phyloP scores from a whole-genome alignment of 1,140 invertebrate genomes.

The Rhysida immarginata region DNA sequence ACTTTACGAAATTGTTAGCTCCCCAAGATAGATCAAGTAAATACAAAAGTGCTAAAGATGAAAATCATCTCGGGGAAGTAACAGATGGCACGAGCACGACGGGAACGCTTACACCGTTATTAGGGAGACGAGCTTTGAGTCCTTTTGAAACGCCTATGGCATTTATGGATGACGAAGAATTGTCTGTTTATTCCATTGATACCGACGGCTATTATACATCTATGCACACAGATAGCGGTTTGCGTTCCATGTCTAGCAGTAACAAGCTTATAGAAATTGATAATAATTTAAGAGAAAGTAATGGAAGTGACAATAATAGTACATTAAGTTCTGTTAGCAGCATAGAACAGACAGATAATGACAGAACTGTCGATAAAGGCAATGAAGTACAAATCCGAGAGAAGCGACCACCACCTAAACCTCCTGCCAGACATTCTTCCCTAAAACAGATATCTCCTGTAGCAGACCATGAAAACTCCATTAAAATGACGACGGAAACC shows the following conservation, averaged over 20 bases:
- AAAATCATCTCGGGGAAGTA: too few relatives aligned
- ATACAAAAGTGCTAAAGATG: too few relatives aligned
- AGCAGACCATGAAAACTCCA: neutral
- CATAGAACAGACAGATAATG: conserved; percentile 6
- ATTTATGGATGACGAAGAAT: conserved; percentile 67
- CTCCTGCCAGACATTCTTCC: conserved; percentile 10
- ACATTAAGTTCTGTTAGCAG: conserved; percentile 7
- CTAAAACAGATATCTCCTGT: neutral
- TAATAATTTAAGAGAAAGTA: too few relatives aligned
- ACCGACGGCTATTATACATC: conserved; percentile 95
- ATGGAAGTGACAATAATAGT: conserved; percentile 31
- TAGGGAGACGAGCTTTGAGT: conserved; percentile 11
- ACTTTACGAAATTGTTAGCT: neutral
- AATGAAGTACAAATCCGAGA: neutral
- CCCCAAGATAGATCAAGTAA: too few relatives aligned
- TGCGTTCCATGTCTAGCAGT: conserved; percentile 36
- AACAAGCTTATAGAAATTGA: conserved; percentile 39
- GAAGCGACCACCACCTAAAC: conserved; percentile 15
- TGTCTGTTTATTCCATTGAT: conserved; percentile 86
- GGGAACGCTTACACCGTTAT: conserved; percentile 5
- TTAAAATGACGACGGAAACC: neutral
- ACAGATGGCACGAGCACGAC: conserved; percentile 8
- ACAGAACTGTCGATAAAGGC: neutral
- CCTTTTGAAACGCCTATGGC: neutral
- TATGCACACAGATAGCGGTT: conserved; percentile 86